A percentile compares a stretch with the other conserved stretches of the same genome.
These are phyloP conservation scores for Engraulis encrasicolus DNA, from an alignment of 2,113 vertebrate genomes.

Conservation along the genomic window DNA sequence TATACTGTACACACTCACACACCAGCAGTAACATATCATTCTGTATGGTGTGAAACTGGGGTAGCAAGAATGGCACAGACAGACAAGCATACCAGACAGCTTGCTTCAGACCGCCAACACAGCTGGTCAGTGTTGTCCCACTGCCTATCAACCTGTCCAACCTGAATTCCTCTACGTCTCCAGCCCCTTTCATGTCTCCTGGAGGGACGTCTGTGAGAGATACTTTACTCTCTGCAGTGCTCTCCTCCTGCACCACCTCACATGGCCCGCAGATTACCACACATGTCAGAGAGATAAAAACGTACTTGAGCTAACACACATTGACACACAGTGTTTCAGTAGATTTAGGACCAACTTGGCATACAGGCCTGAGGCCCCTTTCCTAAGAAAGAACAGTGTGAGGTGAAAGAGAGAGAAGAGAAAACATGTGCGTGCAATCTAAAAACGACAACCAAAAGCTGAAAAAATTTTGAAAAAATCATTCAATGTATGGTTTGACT, in stretches of 20 bases:
- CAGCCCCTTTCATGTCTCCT: not conserved
- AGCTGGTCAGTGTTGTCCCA: constrained; percentile 7
- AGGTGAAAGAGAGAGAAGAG: not conserved
- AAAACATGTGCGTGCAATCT: not conserved
- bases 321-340: not conserved
- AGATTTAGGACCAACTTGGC: not conserved
- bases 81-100: constrained; percentile 14
- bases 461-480: too few species aligned
- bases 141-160: constrained; percentile 5
- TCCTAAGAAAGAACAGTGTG: not conserved
- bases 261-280: not conserved
- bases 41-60: not conserved
- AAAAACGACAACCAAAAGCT: not conserved
- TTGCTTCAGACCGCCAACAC: constrained; percentile 4
- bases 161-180: not conserved
- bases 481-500: too few species aligned
- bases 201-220: not conserved
- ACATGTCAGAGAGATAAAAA: not conserved
- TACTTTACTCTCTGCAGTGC: not conserved
- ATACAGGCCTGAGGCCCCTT: not conserved
- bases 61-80: not conserved
- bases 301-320: not conserved
- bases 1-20: not conserved
- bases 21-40: not conserved
- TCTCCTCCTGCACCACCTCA: not conserved